A percentile compares a stretch with the other conserved stretches of the same genome.
Conservation (phyloP, 2,888 invertebrate genomes). For the Pocota personata region DNA sequence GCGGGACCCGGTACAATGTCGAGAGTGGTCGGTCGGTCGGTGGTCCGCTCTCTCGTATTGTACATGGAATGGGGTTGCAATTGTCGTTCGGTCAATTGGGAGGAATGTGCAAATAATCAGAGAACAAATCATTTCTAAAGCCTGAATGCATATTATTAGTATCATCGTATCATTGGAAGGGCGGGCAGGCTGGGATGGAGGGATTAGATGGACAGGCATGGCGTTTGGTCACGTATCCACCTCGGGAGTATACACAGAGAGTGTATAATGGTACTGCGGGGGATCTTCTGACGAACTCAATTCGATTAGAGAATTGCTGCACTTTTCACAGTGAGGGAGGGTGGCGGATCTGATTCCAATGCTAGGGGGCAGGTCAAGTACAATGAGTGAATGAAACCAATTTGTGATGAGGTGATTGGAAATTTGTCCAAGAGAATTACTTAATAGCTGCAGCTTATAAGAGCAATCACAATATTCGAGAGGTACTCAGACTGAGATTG, state of each 20-base stretch:
- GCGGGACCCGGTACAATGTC: conserved; percentile 20
- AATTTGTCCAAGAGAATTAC: conserved; percentile 16
- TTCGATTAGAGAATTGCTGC: conserved; percentile 63
- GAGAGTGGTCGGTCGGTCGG: neutral
- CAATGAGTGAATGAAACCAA: conserved; percentile 11
- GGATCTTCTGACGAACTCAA: conserved; percentile 51
- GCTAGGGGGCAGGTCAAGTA: conserved; percentile 27
- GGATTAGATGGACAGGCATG: conserved; percentile 52
- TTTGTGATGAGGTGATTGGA: conserved; percentile 36
- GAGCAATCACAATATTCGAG: neutral
- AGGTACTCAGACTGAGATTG: neutral
- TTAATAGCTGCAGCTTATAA: neutral
- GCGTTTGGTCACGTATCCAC: conserved; percentile 73
- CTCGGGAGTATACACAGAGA: conserved; percentile 16
- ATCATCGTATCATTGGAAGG: neutral
- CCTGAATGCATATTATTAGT: conserved; percentile 64
- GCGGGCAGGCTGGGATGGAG: conserved; percentile 29
- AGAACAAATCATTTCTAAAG: conserved; percentile 56
- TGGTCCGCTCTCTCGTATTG: conserved; percentile 16
- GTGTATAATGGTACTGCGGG: conserved; percentile 56
- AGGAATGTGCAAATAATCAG: conserved; percentile 71
- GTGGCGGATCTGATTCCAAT: no score
- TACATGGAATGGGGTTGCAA: conserved; percentile 68
- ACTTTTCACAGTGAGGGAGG: conserved; percentile 2
- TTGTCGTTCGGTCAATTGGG: conserved; percentile 65